These are phyloP conservation scores for Cacatua alba DNA, from an alignment of 2,113 vertebrate genomes.

Conservation along the genomic window DNA sequence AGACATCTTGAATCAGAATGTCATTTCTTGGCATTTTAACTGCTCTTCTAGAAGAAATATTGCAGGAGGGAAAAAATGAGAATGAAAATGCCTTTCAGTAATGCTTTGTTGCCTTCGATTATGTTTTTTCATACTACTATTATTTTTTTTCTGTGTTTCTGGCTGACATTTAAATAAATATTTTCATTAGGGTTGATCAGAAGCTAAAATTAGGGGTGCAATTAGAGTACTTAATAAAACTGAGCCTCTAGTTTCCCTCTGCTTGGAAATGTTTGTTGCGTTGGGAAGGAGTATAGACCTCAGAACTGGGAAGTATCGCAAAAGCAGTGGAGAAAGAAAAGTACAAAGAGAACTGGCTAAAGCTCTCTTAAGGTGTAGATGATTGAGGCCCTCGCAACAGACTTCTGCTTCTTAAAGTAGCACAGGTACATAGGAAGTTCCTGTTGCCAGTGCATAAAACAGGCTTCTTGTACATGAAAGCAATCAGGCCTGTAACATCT, in stretches of 20 bases:
- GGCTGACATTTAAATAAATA: background rate
- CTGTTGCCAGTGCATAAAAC: background rate
- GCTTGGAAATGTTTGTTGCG: background rate
- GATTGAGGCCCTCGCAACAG: background rate
- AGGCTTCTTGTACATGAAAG: background rate
- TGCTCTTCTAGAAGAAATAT: background rate
- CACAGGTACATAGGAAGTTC: background rate
- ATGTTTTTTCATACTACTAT: background rate
- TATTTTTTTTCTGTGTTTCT: background rate
- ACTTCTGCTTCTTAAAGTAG: background rate
- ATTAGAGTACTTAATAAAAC: background rate
- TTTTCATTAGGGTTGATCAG: background rate
- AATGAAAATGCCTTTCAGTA: background rate
- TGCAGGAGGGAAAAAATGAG: background rate
- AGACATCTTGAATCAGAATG: conserved; percentile 6
- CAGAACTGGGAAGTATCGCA: background rate
- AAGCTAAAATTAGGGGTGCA: background rate
- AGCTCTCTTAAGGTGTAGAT: background rate
- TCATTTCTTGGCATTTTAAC: background rate
- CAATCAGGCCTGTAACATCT: background rate
- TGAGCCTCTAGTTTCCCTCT: background rate
- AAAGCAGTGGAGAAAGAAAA: background rate
- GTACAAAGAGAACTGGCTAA: background rate
- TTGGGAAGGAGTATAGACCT: background rate
- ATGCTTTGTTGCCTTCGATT: background rate